phyloP scores from a whole-genome alignment of 2,888 invertebrate genomes.

The Tachina lurida region DNA sequence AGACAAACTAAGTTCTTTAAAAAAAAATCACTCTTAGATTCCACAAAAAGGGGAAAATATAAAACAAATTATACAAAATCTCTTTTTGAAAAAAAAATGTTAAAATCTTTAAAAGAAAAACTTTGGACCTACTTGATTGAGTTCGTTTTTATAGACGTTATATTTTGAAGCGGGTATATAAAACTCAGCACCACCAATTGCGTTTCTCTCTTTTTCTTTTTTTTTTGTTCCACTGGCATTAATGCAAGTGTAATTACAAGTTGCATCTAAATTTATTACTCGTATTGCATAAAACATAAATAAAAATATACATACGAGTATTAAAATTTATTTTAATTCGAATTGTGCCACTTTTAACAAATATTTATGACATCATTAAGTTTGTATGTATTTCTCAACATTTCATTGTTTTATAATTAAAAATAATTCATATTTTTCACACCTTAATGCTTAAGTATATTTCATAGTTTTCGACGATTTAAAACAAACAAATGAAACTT shows the following conservation, averaged over 20 bases:
- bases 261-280: not conserved
- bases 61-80: too few relatives aligned
- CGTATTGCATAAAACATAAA: not conserved
- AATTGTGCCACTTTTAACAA: conserved; percentile 8
- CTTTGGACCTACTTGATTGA: too few relatives aligned
- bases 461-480: conserved; percentile 26
- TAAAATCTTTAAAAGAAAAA: too few relatives aligned
- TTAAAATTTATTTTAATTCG: not conserved
- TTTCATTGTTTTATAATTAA: conserved; percentile 13
- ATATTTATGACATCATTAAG: conserved; percentile 30
- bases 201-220: too few relatives aligned
- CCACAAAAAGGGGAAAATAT: too few relatives aligned
- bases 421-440: conserved; percentile 33
- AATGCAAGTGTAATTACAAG: not conserved
- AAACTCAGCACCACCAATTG: too few relatives aligned
- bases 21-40: too few relatives aligned
- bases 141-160: too few relatives aligned
- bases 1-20: too few relatives aligned
- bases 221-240: not conserved
- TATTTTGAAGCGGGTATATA: too few relatives aligned
- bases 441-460: not conserved
- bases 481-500: conserved; percentile 29
- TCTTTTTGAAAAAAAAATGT: too few relatives aligned
- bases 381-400: conserved; percentile 7
- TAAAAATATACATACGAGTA: too few relatives aligned